Conservation (phyloP, 2,113 vertebrate species). For the Pogonocichla stellata region DNA sequence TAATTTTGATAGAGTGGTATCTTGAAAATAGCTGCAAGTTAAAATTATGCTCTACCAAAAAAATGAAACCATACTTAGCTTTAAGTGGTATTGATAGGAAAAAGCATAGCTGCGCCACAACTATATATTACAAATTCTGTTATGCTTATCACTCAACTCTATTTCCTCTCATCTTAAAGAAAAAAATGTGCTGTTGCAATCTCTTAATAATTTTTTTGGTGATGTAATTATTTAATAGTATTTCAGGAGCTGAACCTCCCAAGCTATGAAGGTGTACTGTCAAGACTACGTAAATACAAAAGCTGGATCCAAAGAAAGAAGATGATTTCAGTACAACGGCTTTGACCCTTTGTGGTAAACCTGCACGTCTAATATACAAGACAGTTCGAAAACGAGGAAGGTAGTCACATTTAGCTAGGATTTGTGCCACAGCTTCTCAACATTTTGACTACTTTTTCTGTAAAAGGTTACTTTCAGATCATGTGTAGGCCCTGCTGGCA, state of each 20-base stretch:
- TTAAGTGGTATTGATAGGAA: neutral
- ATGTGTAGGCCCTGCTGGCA: neutral
- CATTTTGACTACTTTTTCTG: neutral
- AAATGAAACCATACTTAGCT: neutral
- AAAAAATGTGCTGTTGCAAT: neutral
- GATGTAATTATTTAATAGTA: neutral
- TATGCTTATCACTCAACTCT: neutral
- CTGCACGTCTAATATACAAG: neutral
- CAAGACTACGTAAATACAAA: accelerated
- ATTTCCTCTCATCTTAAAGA: neutral
- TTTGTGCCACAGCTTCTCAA: neutral
- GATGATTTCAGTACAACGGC: neutral
- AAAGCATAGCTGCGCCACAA: neutral
- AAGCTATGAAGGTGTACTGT: neutral
- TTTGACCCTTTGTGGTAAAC: neutral
- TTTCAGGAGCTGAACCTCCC: neutral
- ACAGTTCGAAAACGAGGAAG: neutral
- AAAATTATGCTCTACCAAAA: neutral
- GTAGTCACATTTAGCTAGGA: neutral
- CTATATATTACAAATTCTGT: neutral
- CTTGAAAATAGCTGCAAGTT: neutral
- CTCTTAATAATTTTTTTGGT: neutral
- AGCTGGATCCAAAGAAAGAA: neutral
- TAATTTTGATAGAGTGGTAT: neutral
- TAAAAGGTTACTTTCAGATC: neutral